Conservation (phyloP, 2,797 vertebrate species). For the Hipposideros larvatus region DNA sequence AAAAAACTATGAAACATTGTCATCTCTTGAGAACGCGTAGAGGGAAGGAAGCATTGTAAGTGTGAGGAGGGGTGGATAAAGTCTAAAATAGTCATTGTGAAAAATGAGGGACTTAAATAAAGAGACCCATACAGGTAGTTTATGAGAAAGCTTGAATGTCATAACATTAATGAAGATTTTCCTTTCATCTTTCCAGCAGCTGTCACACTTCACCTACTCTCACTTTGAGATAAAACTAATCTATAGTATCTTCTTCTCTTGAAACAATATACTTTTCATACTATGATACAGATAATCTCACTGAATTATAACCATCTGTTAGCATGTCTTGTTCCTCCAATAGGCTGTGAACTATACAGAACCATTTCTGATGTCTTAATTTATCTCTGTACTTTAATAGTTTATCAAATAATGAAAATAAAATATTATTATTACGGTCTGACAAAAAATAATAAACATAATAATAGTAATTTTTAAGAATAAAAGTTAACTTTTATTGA, state of each 20-base stretch:
- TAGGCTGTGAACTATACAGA: not conserved
- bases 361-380: not conserved
- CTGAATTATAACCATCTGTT: not conserved
- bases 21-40: not conserved
- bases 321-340: not conserved
- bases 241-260: not conserved
- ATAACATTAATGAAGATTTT: conserved; percentile 5
- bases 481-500: not conserved
- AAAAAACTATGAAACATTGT: not conserved
- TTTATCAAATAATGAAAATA: conserved; percentile 16
- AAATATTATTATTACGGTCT: not conserved
- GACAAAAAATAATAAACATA: not conserved
- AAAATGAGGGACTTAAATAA: not conserved
- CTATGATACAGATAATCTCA: not conserved
- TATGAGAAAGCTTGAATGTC: not conserved
- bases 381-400: not conserved
- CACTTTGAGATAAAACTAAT: not conserved
- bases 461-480: conserved; percentile 38
- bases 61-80: not conserved
- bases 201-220: not conserved
- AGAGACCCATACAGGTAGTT: not conserved
- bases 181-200: not conserved
- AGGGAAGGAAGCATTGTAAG: not conserved
- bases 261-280: not conserved
- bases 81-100: not conserved